Percentiles rank a stretch among this genome's conserved stretches.
These are phyloP conservation scores for Monopterus albus DNA, from an alignment of 2,113 vertebrate genomes.

Conservation along the genomic window DNA sequence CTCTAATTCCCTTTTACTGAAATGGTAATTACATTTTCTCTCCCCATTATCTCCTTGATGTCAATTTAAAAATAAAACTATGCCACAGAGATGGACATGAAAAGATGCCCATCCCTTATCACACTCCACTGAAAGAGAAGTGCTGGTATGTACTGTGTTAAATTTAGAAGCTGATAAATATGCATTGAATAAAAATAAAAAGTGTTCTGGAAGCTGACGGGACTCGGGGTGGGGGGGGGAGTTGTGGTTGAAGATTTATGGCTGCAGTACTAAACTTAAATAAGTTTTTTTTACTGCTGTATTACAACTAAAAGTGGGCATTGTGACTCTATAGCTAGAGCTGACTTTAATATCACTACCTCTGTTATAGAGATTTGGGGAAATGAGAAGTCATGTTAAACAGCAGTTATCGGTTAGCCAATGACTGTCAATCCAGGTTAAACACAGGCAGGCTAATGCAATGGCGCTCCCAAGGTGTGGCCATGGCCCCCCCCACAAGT, in stretches of 20 bases:
- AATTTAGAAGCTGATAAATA: slow-evolving; percentile 43
- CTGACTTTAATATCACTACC: too few species aligned
- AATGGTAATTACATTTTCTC: slow-evolving; percentile 47
- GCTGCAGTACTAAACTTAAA: background rate
- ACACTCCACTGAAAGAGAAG: background rate
- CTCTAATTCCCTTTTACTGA: slow-evolving; percentile 35
- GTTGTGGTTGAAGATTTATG: background rate
- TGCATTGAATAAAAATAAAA: slow-evolving; percentile 1
- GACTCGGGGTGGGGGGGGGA: too few species aligned
- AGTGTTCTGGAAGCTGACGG: slow-evolving; percentile 12
- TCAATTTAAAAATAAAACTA: slow-evolving; percentile 52
- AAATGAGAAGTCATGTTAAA: too few species aligned
- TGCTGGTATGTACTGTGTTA: background rate
- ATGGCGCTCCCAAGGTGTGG: too few species aligned
- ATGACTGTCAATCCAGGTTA: too few species aligned
- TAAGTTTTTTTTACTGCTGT: too few species aligned
- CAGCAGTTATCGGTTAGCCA: too few species aligned
- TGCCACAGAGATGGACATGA: slow-evolving; percentile 40
- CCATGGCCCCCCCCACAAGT: too few species aligned
- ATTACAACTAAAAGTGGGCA: too few species aligned
- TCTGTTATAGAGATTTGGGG: too few species aligned
- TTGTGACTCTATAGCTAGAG: too few species aligned
- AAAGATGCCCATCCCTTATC: slow-evolving; percentile 19
- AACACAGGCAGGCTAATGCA: too few species aligned
- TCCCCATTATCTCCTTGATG: slow-evolving; percentile 46